Conservation (phyloP, 2,888 invertebrate species). For the Drymonia ruficornis region DNA sequence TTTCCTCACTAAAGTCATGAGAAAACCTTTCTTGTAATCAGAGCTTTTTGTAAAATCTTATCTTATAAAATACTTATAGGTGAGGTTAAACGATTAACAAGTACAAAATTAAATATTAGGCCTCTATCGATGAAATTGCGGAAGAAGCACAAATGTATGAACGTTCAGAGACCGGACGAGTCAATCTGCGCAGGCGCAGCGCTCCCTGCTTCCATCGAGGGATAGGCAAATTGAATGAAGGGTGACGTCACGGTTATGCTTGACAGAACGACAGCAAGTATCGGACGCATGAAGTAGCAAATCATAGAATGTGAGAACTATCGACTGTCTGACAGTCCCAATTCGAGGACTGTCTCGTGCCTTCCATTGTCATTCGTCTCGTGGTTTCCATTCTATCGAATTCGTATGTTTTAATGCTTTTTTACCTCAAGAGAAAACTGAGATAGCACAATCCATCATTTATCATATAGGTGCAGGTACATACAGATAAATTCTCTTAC, state of each 20-base stretch:
- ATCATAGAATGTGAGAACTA: conserved; percentile 3
- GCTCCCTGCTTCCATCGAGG: conserved; percentile 67
- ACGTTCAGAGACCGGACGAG: conserved; percentile 70
- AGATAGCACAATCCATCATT: no score
- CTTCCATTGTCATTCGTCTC: no score
- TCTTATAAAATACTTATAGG: neutral
- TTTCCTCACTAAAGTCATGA: neutral
- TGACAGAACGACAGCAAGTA: conserved; percentile 37
- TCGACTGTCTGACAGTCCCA: no score
- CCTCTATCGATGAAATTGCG: conserved; percentile 58
- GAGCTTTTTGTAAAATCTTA: no score
- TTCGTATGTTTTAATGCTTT: no score
- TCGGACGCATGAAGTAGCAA: neutral
- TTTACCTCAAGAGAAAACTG: no score
- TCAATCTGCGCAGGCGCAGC: conserved; percentile 71
- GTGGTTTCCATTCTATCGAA: no score
- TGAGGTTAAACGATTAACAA: neutral
- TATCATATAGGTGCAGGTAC: no score
- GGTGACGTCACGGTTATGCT: conserved; percentile 35
- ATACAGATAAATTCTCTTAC: no score
- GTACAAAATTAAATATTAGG: neutral
- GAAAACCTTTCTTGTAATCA: no score
- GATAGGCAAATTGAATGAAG: conserved; percentile 59
- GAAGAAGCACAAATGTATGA: conserved; percentile 64
- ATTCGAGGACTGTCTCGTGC: no score